Conservation (phyloP, 2,797 vertebrate species). For the Myiotriccus ornatus region DNA sequence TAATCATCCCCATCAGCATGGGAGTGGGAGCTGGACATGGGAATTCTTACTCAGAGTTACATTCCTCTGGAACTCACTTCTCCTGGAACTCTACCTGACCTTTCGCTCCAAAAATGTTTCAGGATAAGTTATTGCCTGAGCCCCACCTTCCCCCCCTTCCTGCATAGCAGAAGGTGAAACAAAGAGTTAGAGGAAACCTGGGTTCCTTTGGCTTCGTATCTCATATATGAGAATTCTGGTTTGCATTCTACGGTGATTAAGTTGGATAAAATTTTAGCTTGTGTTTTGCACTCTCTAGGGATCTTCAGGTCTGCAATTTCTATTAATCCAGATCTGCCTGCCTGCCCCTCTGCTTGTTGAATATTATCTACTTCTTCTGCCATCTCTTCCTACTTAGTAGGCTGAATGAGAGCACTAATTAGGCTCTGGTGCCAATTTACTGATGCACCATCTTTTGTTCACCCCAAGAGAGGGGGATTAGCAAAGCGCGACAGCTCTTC, state of each 20-base stretch:
- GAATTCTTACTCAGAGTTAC: constrained; percentile 25
- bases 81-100: constrained; percentile 51
- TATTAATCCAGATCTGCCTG: constrained; percentile 34
- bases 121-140: constrained; percentile 22
- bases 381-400: constrained; percentile 35
- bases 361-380: constrained; percentile 37
- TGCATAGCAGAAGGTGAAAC: neutral
- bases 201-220: neutral
- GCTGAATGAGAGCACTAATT: constrained; percentile 46
- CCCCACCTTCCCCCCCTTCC: neutral
- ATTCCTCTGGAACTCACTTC: constrained; percentile 29
- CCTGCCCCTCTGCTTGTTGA: constrained; percentile 22
- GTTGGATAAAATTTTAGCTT: constrained; percentile 25
- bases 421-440: constrained; percentile 54
- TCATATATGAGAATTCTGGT: neutral
- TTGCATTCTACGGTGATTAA: constrained; percentile 14
- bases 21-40: constrained; percentile 43
- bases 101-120: constrained; percentile 50
- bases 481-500: neutral
- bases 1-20: constrained; percentile 28
- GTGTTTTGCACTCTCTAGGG: constrained; percentile 19
- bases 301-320: constrained; percentile 28
- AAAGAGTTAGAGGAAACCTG: constrained; percentile 3
- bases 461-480: constrained; percentile 53
- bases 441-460: constrained; percentile 53